phyloP scores from a whole-genome alignment of 2,797 vertebrate species.

The Microctenopoma stevenorrisi region DNA sequence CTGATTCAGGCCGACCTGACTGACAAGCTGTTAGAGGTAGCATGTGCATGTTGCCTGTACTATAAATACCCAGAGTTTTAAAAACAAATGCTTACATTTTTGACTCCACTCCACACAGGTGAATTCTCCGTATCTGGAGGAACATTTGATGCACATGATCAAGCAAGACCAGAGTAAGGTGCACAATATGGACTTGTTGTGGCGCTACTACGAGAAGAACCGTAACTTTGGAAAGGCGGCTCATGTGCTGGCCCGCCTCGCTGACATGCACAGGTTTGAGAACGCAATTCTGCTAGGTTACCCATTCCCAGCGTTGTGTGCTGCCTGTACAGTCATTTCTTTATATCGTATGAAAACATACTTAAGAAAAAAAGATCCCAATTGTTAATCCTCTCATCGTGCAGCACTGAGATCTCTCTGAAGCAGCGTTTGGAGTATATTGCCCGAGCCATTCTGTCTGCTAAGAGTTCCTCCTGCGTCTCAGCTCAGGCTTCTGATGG shows the following conservation, averaged over 20 bases:
- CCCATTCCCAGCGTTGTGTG: no score
- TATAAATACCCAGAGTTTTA: not conserved
- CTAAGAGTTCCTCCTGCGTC: constrained; percentile 94
- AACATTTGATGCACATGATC: constrained; percentile 94
- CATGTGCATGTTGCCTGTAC: not conserved
- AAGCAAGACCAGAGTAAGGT: constrained; percentile 97
- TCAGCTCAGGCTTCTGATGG: constrained; percentile 94
- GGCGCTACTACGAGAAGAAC: constrained; percentile 97
- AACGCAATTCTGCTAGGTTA: not conserved
- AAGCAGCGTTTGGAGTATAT: constrained; percentile 96
- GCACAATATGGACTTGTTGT: constrained; percentile 96
- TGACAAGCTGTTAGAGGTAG: constrained; percentile 95
- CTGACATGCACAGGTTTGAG: constrained; percentile 94
- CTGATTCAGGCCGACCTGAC: constrained; percentile 95
- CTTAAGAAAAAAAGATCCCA: no score
- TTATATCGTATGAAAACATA: not conserved
- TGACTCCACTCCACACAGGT: constrained; percentile 79
- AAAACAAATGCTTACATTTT: not conserved
- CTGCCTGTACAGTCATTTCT: not conserved
- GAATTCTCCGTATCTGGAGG: constrained; percentile 94
- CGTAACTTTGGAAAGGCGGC: constrained; percentile 95
- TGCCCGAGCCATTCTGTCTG: constrained; percentile 95
- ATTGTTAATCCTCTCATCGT: constrained; percentile 3
- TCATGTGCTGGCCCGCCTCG: constrained; percentile 91
- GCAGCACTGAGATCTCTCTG: constrained; percentile 95